phyloP scores from a whole-genome alignment of 1,140 invertebrate genomes.

The Dreissena rostriformis region DNA sequence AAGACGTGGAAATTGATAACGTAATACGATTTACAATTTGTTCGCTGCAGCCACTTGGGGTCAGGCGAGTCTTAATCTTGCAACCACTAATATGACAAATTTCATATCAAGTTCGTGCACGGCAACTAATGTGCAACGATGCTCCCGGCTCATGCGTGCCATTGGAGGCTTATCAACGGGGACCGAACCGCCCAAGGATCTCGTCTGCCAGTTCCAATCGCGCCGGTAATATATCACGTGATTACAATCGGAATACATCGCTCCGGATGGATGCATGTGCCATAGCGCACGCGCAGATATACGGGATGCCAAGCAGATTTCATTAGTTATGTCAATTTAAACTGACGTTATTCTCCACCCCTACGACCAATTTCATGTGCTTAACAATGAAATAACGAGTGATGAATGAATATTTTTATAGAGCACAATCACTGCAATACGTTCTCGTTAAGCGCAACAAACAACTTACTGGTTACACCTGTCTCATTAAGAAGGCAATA shows the following conservation, averaged over 20 bases:
- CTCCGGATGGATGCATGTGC: conserved; percentile 53
- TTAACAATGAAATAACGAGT: too few species aligned
- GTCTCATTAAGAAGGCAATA: too few species aligned
- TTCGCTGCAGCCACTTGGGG: conserved; percentile 19
- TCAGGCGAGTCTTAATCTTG: conserved; percentile 40
- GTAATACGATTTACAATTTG: neutral
- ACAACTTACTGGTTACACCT: too few species aligned
- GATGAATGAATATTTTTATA: too few species aligned
- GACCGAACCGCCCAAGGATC: neutral
- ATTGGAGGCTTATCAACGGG: conserved; percentile 20
- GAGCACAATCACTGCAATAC: too few species aligned
- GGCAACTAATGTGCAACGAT: conserved; percentile 38
- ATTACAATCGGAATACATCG: conserved; percentile 51
- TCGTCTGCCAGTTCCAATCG: conserved; percentile 52
- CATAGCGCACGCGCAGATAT: conserved; percentile 54
- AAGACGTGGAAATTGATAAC: conserved; percentile 37
- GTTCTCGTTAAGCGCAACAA: too few species aligned
- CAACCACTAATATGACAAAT: conserved; percentile 51
- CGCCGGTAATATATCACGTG: conserved; percentile 46
- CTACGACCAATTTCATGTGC: too few species aligned
- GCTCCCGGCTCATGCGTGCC: conserved; percentile 13
- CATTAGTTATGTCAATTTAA: conserved; percentile 55
- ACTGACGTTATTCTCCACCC: conserved; percentile 14
- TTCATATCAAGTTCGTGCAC: conserved; percentile 37
- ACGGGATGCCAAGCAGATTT: conserved; percentile 48